These are phyloP conservation scores for Megalurothrips usitatus DNA, from an alignment of 2,888 invertebrate species.

Conservation along the genomic window DNA sequence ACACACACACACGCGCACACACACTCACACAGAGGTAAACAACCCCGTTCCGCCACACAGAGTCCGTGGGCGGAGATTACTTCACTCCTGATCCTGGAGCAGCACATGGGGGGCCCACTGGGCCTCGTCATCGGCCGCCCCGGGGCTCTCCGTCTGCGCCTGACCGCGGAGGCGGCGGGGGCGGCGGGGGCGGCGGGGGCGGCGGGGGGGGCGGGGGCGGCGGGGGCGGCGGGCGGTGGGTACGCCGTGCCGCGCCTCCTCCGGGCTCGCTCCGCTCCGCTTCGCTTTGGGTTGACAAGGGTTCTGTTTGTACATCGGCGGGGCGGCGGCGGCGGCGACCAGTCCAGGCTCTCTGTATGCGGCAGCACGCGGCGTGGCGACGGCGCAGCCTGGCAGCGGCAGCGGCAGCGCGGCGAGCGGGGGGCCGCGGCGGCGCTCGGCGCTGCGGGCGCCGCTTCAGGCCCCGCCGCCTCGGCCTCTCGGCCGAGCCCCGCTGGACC, in stretches of 20 bases:
- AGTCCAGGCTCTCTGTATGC: not conserved
- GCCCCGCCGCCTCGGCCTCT: not conserved
- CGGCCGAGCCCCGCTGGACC: not conserved
- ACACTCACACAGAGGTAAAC: too few species aligned
- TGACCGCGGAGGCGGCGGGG: not conserved
- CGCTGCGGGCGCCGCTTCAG: not conserved
- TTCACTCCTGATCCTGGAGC: not conserved
- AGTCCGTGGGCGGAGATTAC: too few species aligned
- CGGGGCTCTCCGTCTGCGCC: not conserved
- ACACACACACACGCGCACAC: too few species aligned
- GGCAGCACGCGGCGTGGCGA: not conserved
- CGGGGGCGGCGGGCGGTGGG: not conserved
- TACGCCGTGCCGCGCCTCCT: not conserved
- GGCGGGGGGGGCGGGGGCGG: not conserved
- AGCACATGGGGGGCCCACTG: not conserved
- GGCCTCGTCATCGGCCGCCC: not conserved
- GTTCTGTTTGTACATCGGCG: slow-evolving; percentile 21
- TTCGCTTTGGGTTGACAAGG: not conserved
- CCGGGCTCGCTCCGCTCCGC: not conserved
- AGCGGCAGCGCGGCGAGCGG: not conserved
- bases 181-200: not conserved
- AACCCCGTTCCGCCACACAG: too few species aligned
- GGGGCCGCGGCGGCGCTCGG: not conserved
- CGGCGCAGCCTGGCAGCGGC: not conserved
- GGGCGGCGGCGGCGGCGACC: not conserved